Evolutionary conservation across 2,113 vertebrate species (phyloP).

Genomic region (Puma concolor): DNA sequence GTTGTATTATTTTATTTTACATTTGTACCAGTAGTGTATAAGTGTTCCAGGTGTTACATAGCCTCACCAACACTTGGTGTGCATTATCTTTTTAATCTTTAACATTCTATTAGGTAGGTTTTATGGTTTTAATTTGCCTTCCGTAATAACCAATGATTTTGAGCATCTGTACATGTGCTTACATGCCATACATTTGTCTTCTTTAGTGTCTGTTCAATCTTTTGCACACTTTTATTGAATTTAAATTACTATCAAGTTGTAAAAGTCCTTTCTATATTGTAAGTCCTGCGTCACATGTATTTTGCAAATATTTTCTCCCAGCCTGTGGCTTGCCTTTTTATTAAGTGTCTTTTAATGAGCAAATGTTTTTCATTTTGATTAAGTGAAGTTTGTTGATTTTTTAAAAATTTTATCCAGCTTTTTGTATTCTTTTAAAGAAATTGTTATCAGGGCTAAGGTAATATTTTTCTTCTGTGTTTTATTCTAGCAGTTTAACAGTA

Average conservation of each 20-base stretch:
- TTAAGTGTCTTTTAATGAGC: conserved; percentile 19
- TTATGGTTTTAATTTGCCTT: conserved; percentile 40
- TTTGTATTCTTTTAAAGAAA: conserved; percentile 46
- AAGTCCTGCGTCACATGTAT: conserved; percentile 9
- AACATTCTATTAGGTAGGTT: background rate
- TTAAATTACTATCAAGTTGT: background rate
- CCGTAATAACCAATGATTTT: conserved; percentile 7
- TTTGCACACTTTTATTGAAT: background rate
- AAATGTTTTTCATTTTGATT: conserved; percentile 22
- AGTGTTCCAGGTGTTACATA: background rate
- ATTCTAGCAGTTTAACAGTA: background rate
- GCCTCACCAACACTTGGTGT: background rate
- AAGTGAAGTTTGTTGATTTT: conserved; percentile 24
- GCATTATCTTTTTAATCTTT: background rate
- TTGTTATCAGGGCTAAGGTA: background rate
- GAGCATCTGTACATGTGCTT: background rate
- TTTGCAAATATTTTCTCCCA: conserved; percentile 19
- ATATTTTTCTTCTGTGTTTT: conserved; percentile 45
- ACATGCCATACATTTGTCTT: background rate
- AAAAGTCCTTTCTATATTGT: background rate
- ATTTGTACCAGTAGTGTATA: background rate
- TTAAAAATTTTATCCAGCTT: background rate
- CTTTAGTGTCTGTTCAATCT: conserved; percentile 4
- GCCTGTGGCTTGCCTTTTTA: background rate
- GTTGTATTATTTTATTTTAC: conserved; percentile 5